Percentiles rank a stretch among this genome's conserved stretches.
phyloP scores from a whole-genome alignment of 1,140 invertebrate genomes.

The Procambarus virginalis region DNA sequence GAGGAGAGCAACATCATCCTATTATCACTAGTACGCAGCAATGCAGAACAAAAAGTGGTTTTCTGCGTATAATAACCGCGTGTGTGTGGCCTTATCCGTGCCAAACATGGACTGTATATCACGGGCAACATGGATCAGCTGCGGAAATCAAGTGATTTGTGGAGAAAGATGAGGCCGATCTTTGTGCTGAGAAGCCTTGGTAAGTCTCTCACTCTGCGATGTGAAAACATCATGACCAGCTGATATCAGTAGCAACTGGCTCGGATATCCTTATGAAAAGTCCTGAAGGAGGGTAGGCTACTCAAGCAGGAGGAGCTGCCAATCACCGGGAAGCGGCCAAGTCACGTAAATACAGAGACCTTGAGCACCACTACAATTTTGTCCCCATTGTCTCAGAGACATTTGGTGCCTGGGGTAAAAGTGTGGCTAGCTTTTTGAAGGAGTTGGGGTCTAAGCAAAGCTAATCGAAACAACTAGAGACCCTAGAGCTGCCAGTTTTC shows the following conservation, averaged over 20 bases:
- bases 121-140: conserved; percentile 78
- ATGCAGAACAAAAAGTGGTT: conserved; percentile 82
- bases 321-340: too few relatives aligned
- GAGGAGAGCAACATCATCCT: conserved; percentile 90
- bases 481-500: too few relatives aligned
- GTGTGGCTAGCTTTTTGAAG: too few relatives aligned
- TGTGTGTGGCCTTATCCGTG: conserved; percentile 90
- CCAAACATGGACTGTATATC: conserved; percentile 82
- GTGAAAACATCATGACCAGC: conserved; percentile 74
- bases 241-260: conserved; percentile 65
- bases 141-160: conserved; percentile 73
- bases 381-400: too few relatives aligned
- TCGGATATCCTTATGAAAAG: conserved; percentile 73
- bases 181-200: conserved; percentile 69
- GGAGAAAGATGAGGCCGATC: conserved; percentile 72
- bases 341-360: too few relatives aligned
- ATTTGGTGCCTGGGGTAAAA: too few relatives aligned
- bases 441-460: too few relatives aligned
- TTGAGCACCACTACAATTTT: too few relatives aligned
- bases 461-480: too few relatives aligned
- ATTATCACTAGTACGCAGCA: conserved; percentile 87
- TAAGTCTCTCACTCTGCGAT: conserved; percentile 73
- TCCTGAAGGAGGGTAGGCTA: conserved; percentile 88
- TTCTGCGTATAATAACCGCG: conserved; percentile 84
- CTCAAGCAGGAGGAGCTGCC: too few relatives aligned